Evolutionary conservation across 2,113 vertebrate species (phyloP).

Genomic region (Hippocampus abdominalis): DNA sequence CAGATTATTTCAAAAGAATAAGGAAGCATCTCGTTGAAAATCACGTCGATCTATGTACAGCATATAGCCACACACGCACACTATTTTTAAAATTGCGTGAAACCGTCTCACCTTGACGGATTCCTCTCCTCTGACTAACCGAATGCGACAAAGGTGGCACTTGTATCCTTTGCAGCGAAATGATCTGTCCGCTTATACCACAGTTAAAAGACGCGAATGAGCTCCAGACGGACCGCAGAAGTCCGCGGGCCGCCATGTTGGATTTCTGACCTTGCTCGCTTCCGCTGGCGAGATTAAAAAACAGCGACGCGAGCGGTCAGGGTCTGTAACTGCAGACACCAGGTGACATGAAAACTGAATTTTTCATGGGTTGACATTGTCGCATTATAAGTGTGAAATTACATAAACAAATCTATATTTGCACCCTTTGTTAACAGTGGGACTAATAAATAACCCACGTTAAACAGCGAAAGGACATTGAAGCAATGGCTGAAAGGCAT

Average conservation of each 20-base stretch:
- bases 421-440: no score
- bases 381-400: neutral
- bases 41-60: neutral
- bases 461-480: no score
- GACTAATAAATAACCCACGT: no score
- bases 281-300: slow-evolving; percentile 38
- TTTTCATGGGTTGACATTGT: neutral
- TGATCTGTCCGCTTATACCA: neutral
- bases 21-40: neutral
- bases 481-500: no score
- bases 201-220: slow-evolving; percentile 43
- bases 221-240: slow-evolving; percentile 47
- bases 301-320: slow-evolving; percentile 18
- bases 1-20: neutral
- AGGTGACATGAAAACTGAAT: no score
- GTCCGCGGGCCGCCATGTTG: slow-evolving; percentile 66
- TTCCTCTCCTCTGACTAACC: slow-evolving; percentile 53
- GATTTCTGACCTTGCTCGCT: slow-evolving; percentile 46
- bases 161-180: slow-evolving; percentile 12
- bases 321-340: neutral
- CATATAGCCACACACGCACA: neutral
- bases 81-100: neutral
- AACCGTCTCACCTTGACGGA: slow-evolving; percentile 64
- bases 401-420: no score
- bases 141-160: slow-evolving; percentile 34